Conservation (phyloP, 2,113 vertebrate genomes). For the Austrofundulus limnaeus region DNA sequence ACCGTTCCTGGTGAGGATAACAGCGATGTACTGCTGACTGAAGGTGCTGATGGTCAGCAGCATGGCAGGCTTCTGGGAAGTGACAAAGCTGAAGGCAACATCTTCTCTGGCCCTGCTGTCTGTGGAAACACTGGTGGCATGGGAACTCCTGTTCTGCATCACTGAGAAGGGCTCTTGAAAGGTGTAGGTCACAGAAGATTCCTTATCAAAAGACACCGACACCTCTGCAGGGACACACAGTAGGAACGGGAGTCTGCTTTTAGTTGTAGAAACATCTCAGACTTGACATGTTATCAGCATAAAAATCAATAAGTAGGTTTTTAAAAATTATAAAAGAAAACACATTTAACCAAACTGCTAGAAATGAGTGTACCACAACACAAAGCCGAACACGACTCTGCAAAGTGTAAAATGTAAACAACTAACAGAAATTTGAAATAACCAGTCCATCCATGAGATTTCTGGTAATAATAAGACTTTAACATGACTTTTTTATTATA, state of each 20-base stretch:
- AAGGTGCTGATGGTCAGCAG: slow-evolving; percentile 89
- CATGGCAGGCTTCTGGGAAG: slow-evolving; percentile 86
- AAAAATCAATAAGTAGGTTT: not conserved
- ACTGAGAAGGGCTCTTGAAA: slow-evolving; percentile 96
- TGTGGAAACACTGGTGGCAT: slow-evolving; percentile 83
- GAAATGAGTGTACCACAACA: too few relatives aligned
- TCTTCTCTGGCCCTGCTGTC: slow-evolving; percentile 87
- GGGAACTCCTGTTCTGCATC: slow-evolving; percentile 86
- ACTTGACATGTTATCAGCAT: not conserved
- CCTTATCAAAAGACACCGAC: slow-evolving; percentile 89
- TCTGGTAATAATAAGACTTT: too few relatives aligned
- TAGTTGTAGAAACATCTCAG: not conserved
- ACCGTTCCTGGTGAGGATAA: slow-evolving; percentile 92
- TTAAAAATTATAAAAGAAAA: too few relatives aligned
- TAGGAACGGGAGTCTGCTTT: too few relatives aligned
- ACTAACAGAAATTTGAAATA: too few relatives aligned
- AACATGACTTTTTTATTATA: too few relatives aligned
- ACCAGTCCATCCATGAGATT: too few relatives aligned
- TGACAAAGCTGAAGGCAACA: slow-evolving; percentile 89
- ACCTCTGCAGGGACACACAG: slow-evolving; percentile 81
- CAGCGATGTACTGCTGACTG: slow-evolving; percentile 87
- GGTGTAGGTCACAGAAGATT: slow-evolving; percentile 89
- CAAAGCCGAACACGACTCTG: too few relatives aligned
- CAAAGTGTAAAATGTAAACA: too few relatives aligned
- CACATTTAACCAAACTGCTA: too few relatives aligned